Percentiles rank a stretch among this genome's conserved stretches.
Conservation (phyloP, 2,797 vertebrate species). For the Fundulus diaphanus region DNA sequence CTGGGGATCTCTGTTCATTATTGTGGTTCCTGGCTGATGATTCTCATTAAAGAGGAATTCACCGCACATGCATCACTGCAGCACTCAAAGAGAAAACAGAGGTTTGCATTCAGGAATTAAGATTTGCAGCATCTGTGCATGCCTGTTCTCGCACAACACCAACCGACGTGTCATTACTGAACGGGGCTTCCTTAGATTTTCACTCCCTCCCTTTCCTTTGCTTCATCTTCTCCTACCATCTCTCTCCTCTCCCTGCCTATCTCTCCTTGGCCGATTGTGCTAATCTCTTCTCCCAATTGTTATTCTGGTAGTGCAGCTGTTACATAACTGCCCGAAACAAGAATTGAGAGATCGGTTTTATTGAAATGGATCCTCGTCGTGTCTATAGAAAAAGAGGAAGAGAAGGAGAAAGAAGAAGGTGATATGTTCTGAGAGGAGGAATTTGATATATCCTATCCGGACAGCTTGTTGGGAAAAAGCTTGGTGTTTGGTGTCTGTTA, state of each 20-base stretch:
- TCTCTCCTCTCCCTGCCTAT: slow-evolving; percentile 37
- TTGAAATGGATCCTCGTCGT: slow-evolving; percentile 64
- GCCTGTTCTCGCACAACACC: slow-evolving; percentile 48
- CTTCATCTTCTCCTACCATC: slow-evolving; percentile 13
- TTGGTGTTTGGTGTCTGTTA: slow-evolving; percentile 47
- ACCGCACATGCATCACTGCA: slow-evolving; percentile 52
- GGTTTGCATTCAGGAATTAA: slow-evolving; percentile 31
- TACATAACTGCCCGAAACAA: slow-evolving; percentile 69
- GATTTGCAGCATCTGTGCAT: slow-evolving; percentile 22
- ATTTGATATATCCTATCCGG: slow-evolving; percentile 49
- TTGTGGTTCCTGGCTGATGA: slow-evolving; percentile 32
- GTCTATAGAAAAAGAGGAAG: slow-evolving; percentile 44
- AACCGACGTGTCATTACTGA: slow-evolving; percentile 67
- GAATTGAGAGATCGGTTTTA: slow-evolving; percentile 71
- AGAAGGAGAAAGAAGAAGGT: slow-evolving; percentile 29
- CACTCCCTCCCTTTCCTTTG: slow-evolving; percentile 28
- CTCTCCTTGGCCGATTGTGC: slow-evolving; percentile 62
- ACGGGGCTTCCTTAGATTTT: slow-evolving; percentile 69
- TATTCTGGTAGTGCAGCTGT: slow-evolving; percentile 75
- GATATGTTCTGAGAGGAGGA: slow-evolving; percentile 37
- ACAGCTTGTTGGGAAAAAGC: slow-evolving; percentile 44
- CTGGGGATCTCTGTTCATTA: slow-evolving; percentile 36
- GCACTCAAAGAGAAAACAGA: slow-evolving; percentile 37
- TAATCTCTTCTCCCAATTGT: slow-evolving; percentile 77
- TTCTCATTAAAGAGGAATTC: slow-evolving; percentile 50